Evolutionary conservation across 2,113 vertebrate genomes (phyloP).

Genomic region (Lathamus discolor): DNA sequence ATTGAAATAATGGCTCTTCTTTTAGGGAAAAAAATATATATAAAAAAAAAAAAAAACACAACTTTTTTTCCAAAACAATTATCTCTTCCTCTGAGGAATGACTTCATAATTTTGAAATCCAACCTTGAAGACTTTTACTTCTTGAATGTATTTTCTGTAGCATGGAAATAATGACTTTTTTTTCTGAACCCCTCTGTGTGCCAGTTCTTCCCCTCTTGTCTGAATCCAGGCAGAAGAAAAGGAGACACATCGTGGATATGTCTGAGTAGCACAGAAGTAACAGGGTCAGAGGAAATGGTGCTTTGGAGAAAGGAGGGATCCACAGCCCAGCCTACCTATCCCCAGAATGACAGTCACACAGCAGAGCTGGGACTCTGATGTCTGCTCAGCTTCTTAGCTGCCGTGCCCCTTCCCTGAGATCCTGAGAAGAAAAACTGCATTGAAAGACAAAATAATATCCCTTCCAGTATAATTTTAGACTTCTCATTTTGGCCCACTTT

Average conservation of each 20-base stretch:
- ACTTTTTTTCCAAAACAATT: not conserved
- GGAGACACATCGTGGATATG: not conserved
- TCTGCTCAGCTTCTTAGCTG: not conserved
- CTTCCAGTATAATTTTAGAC: not conserved
- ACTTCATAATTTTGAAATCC: not conserved
- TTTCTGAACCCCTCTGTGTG: not conserved
- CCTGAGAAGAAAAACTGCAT: rapidly evolving
- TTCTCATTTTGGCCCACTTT: not conserved
- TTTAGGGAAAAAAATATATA: not conserved
- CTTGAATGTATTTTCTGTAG: not conserved
- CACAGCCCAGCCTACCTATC: not conserved
- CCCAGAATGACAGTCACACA: rapidly evolving
- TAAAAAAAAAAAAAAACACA: not conserved
- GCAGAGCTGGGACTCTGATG: rapidly evolving
- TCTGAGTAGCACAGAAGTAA: not conserved
- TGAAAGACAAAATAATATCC: not conserved
- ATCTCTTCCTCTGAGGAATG: not conserved
- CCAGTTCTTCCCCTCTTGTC: not conserved
- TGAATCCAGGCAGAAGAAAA: not conserved
- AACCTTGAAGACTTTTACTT: not conserved
- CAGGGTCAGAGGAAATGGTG: not conserved
- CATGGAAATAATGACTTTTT: not conserved
- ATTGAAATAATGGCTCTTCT: not conserved
- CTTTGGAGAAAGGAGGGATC: not conserved
- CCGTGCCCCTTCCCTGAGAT: not conserved